Conservation (phyloP, 2,888 invertebrate species). For the Tenthredo mesomela region DNA sequence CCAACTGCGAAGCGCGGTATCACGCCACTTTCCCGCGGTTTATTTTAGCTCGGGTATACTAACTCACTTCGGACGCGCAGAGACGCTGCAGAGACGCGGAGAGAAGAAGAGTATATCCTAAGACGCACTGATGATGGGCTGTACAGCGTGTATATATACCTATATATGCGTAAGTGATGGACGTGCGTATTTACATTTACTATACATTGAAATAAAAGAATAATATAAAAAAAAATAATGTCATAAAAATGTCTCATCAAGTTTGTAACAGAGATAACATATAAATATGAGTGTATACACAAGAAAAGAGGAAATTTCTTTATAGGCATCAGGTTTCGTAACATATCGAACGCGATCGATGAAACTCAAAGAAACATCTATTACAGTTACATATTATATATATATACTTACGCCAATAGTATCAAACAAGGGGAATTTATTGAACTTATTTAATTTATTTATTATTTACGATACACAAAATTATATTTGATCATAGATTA, state of each 20-base stretch:
- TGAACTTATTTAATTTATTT: neutral
- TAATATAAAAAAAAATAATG: neutral
- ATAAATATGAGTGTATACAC: neutral
- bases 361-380: neutral
- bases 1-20: slow-evolving; percentile 54
- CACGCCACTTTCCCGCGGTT: slow-evolving; percentile 49
- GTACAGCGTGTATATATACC: neutral
- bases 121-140: neutral
- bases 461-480: neutral
- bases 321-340: neutral
- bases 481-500: neutral
- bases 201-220: neutral
- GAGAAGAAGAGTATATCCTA: neutral
- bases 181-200: neutral
- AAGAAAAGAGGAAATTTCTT: neutral
- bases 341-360: neutral
- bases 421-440: neutral
- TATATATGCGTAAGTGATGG: neutral
- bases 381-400: neutral
- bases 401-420: neutral
- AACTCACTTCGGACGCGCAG: neutral
- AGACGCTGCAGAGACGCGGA: neutral
- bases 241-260: neutral
- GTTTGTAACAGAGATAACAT: neutral
- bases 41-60: slow-evolving; percentile 43